These are phyloP conservation scores for Mythimna pallens DNA, from an alignment of 2,888 invertebrate species.

Conservation along the genomic window DNA sequence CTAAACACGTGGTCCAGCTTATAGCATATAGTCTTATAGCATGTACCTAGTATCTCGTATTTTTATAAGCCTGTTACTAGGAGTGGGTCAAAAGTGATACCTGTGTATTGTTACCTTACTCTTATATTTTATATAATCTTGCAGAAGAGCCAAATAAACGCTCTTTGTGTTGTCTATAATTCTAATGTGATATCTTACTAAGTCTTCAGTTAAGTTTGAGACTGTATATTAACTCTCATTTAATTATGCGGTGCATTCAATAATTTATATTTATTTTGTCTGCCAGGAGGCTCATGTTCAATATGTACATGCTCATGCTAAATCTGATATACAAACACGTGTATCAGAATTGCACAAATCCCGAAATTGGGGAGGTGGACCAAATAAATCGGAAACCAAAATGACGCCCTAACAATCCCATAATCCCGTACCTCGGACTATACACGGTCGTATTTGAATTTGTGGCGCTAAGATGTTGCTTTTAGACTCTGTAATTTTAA, in stretches of 20 bases:
- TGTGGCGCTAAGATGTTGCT: slow-evolving; percentile 70
- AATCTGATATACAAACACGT: slow-evolving; percentile 25
- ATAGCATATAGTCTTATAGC: background rate
- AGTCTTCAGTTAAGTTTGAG: too few species aligned
- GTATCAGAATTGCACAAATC: slow-evolving; percentile 44
- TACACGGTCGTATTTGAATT: slow-evolving; percentile 71
- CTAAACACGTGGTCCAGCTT: slow-evolving; percentile 9
- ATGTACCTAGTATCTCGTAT: background rate
- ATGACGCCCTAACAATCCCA: slow-evolving; percentile 79
- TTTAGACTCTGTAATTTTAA: background rate
- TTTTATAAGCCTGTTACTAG: slow-evolving; percentile 13
- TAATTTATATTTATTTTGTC: background rate
- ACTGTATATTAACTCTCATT: background rate
- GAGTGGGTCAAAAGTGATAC: slow-evolving; percentile 21
- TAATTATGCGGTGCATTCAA: background rate
- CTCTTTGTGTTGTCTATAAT: background rate
- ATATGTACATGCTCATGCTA: background rate
- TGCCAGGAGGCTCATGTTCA: background rate
- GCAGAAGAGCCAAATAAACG: background rate
- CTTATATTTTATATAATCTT: slow-evolving; percentile 6
- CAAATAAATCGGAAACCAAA: slow-evolving; percentile 81
- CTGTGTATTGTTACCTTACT: slow-evolving; percentile 22
- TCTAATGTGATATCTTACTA: background rate
- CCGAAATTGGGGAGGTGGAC: slow-evolving; percentile 54
- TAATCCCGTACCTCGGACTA: slow-evolving; percentile 76